These are phyloP conservation scores for Hylaea fasciaria DNA, from an alignment of 2,888 invertebrate species.

Conservation along the genomic window DNA sequence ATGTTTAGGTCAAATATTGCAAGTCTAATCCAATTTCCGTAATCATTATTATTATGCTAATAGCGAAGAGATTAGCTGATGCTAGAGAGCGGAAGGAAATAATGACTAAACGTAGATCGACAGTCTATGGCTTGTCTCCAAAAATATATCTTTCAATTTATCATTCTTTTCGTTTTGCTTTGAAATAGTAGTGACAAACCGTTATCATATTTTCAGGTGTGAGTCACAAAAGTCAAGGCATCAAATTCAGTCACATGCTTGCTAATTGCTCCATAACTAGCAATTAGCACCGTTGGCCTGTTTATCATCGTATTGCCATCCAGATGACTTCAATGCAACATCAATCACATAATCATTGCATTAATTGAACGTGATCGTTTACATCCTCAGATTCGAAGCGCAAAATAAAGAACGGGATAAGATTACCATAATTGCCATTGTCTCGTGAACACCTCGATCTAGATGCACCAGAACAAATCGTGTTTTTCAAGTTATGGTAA, in stretches of 20 bases:
- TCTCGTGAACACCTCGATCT: slow-evolving; percentile 12
- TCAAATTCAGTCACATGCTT: slow-evolving; percentile 62
- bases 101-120: too few species aligned
- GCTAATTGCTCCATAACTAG: slow-evolving; percentile 66
- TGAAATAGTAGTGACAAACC: neutral
- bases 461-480: slow-evolving; percentile 27
- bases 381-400: neutral
- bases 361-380: slow-evolving; percentile 4
- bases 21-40: too few species aligned
- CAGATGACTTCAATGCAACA: slow-evolving; percentile 12
- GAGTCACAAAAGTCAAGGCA: slow-evolving; percentile 54
- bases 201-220: slow-evolving; percentile 41
- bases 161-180: too few species aligned
- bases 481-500: slow-evolving; percentile 45
- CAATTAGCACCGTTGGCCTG: slow-evolving; percentile 64
- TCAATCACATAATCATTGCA: neutral
- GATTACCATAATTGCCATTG: slow-evolving; percentile 8
- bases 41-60: too few species aligned
- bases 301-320: slow-evolving; percentile 51
- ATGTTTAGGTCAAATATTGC: too few species aligned
- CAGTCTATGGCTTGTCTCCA: too few species aligned
- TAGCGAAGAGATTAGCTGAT: too few species aligned
- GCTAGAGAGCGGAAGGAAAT: too few species aligned
- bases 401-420: slow-evolving; percentile 7
- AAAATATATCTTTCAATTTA: too few species aligned